Percentiles rank a stretch among this genome's conserved stretches.
phyloP scores from a whole-genome alignment of 2,888 invertebrate genomes.

The Melangyna quadrimaculata region DNA sequence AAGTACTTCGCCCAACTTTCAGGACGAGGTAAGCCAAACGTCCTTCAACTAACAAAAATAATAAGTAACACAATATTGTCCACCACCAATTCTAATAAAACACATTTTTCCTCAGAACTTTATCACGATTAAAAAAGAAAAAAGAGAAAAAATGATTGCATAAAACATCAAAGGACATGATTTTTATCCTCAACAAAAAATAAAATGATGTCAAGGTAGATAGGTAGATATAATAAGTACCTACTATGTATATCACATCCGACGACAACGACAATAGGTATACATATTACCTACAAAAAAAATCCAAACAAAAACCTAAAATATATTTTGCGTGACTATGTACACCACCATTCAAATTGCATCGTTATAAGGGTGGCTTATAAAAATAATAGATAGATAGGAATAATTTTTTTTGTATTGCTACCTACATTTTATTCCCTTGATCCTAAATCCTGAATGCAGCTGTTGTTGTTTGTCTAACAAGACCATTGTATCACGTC shows the following conservation, averaged over 20 bases:
- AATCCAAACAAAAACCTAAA: slow-evolving; percentile 10
- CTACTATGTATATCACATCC: no score
- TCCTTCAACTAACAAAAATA: not conserved
- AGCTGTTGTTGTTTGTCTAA: slow-evolving; percentile 62
- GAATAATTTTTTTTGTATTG: slow-evolving; percentile 12
- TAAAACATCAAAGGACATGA: slow-evolving; percentile 43
- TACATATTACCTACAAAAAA: not conserved
- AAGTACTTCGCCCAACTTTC: no score
- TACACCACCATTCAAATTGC: slow-evolving; percentile 28
- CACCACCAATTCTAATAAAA: not conserved
- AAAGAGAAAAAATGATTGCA: not conserved
- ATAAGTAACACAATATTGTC: not conserved
- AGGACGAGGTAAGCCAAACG: no score
- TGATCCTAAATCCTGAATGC: slow-evolving; percentile 60
- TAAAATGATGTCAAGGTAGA: not conserved
- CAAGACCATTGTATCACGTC: slow-evolving; percentile 41
- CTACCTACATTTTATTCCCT: slow-evolving; percentile 67
- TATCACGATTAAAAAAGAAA: not conserved
- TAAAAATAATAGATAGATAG: not conserved
- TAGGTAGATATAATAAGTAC: not conserved
- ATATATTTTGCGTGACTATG: slow-evolving; percentile 11
- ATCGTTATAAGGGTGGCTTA: slow-evolving; percentile 17
- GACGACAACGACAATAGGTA: no score
- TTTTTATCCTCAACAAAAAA: not conserved
- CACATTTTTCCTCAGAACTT: not conserved